A percentile compares a stretch with the other conserved stretches of the same genome.
These are phyloP conservation scores for Peribatodes rhomboidaria DNA, from an alignment of 2,888 invertebrate species.

Conservation along the genomic window DNA sequence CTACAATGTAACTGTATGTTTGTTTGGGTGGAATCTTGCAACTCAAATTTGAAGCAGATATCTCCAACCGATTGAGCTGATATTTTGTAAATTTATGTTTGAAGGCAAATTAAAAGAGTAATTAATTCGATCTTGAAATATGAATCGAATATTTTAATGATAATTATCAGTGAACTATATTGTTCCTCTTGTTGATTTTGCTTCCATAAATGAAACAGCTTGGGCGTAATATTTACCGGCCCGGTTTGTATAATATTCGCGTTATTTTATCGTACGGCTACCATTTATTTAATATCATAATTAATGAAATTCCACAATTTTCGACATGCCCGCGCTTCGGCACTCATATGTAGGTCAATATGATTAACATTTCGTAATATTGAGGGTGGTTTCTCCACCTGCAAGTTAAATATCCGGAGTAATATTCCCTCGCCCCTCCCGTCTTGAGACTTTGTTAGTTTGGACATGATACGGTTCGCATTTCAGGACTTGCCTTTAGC, in stretches of 20 bases:
- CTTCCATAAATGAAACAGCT: constrained; percentile 2
- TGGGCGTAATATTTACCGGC: constrained; percentile 12
- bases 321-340: constrained; percentile 28
- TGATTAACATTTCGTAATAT: constrained; percentile 39
- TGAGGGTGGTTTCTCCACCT: constrained; percentile 24
- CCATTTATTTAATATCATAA: constrained; percentile 34
- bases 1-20: no score
- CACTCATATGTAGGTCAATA: constrained; percentile 41
- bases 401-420: constrained; percentile 4
- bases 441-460: background rate
- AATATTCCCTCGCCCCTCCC: background rate
- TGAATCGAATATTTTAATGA: no score
- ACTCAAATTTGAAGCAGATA: no score
- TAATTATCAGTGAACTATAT: background rate
- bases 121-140: background rate
- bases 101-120: background rate
- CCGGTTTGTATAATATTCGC: constrained; percentile 17
- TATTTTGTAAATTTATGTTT: no score
- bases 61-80: no score
- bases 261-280: constrained; percentile 23
- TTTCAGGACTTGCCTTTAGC: no score
- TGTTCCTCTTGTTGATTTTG: constrained; percentile 4
- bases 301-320: constrained; percentile 37
- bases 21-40: no score
- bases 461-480: no score